These are phyloP conservation scores for Andrena hattorfiana DNA, from an alignment of 2,888 invertebrate genomes.

Conservation along the genomic window DNA sequence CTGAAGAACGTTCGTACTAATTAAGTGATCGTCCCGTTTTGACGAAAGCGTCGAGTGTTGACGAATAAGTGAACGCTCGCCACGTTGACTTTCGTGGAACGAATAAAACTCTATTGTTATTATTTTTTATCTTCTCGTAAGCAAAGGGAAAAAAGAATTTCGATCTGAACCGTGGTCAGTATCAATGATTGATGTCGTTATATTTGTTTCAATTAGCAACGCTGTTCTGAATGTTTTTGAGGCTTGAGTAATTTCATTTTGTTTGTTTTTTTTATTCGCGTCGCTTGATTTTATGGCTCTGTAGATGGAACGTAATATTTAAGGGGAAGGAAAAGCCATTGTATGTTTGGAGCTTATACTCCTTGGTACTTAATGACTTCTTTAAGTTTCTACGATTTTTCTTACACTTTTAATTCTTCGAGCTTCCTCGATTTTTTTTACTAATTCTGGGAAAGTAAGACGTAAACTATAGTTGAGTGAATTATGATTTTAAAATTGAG, in stretches of 20 bases:
- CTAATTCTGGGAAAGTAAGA: no score
- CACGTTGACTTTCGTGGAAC: not conserved
- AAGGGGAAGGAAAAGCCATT: not conserved
- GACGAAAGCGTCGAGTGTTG: not conserved
- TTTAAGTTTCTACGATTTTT: not conserved
- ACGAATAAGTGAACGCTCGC: not conserved
- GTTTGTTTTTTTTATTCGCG: not conserved
- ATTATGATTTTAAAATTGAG: no score
- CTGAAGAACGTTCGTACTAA: slow-evolving; percentile 8
- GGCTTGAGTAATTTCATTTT: not conserved
- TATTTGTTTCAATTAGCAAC: slow-evolving; percentile 8
- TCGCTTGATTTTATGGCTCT: no score
- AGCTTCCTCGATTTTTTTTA: not conserved
- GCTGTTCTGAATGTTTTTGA: not conserved
- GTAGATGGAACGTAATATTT: no score
- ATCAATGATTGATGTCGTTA: not conserved
- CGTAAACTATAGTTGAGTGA: not conserved
- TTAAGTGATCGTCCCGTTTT: slow-evolving; percentile 4
- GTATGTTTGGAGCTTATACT: not conserved
- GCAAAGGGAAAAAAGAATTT: not conserved
- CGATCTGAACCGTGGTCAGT: not conserved
- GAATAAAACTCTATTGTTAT: not conserved
- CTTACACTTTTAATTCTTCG: not conserved
- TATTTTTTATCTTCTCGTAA: not conserved
- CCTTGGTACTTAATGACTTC: not conserved